A percentile compares a stretch with the other conserved stretches of the same genome.
Evolutionary conservation across 2,888 invertebrate genomes (phyloP).

Genomic region (Patella caerulea): DNA sequence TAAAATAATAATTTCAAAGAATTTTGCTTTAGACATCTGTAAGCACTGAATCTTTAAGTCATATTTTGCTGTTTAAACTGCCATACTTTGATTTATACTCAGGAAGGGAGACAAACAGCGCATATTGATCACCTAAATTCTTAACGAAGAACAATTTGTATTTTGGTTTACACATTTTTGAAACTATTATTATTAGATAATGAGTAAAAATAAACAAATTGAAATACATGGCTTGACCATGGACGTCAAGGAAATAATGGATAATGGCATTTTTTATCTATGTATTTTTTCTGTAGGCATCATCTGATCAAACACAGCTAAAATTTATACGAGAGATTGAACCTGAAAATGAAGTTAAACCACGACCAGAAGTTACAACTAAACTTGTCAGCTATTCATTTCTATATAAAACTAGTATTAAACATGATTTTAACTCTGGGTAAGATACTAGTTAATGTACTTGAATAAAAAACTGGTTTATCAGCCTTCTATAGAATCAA

Average conservation of each 20-base stretch:
- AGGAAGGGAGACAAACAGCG: too few relatives aligned
- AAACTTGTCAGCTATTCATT: constrained; percentile 77
- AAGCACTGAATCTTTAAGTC: too few relatives aligned
- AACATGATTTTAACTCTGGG: constrained; percentile 77
- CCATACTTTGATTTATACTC: too few relatives aligned
- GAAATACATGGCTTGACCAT: too few relatives aligned
- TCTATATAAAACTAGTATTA: constrained; percentile 76
- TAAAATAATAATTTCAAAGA: constrained; percentile 1
- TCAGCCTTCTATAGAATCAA: too few relatives aligned
- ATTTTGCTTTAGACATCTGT: too few relatives aligned
- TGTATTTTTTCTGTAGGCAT: constrained; percentile 35
- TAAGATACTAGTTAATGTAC: constrained; percentile 37
- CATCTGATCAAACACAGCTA: constrained; percentile 67
- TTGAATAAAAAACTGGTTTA: background rate
- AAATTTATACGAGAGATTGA: constrained; percentile 62
- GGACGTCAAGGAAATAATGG: too few relatives aligned
- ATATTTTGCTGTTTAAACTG: too few relatives aligned
- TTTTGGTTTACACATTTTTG: too few relatives aligned
- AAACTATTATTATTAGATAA: too few relatives aligned
- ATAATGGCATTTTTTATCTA: background rate
- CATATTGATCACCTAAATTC: background rate
- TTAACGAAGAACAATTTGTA: too few relatives aligned
- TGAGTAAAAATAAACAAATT: too few relatives aligned
- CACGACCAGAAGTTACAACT: constrained; percentile 70
- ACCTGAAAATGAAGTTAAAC: constrained; percentile 44